Evolutionary conservation across 92 coral and sea anemone species (phyloP), one percentile per base, ranked within the genome.

Genomic region (Epizoanthus scotinus): DNA sequence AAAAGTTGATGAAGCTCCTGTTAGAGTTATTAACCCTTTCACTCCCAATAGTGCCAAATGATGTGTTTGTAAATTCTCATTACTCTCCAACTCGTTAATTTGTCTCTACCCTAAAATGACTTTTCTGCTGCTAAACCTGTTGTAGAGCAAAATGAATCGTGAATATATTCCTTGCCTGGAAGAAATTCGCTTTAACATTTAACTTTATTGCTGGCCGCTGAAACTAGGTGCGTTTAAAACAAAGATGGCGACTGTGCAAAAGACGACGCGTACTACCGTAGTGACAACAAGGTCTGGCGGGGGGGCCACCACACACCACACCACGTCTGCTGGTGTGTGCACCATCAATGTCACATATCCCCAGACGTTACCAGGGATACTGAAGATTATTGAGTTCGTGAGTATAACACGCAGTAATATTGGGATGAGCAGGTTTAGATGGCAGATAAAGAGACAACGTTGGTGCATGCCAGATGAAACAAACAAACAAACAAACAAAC

Each of bases 381-480:
- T 72, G 27, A 72, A 72, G 78, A 72, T 72, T 3, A 7, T 72
- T 28, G 78, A 72, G 63, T 72, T 72, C 12, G 78, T 72, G 42
- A 72, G 78, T 72, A 54, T 9, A 5, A 10, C 54, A 10, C 54
- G 3, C 1, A 3, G 14, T 21, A 5, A 26, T 12, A 62, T 3
- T 29, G 27, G 29, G 8, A 15, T 1, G 38, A 67, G 19, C 19
- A 67, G 15, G 6, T 17, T 2, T 2, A 5, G 40, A 28, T n/a
- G 8, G 42, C 69, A 24, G 36, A 3, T 25, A 34, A 1, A 15
- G 69, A 63, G 29, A 63, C 28, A 62, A 36, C 42, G 42, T 36
- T 2, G 2, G 5, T 36, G 42, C 3, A 36, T 36, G 42, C 5
- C 42, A 36, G 3, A 36, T 5, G n/a, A 36, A 2, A 36, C 42